These are phyloP conservation scores for Pollimyrus isidori DNA, from an alignment of 2,113 vertebrate genomes.

Conservation along the genomic window DNA sequence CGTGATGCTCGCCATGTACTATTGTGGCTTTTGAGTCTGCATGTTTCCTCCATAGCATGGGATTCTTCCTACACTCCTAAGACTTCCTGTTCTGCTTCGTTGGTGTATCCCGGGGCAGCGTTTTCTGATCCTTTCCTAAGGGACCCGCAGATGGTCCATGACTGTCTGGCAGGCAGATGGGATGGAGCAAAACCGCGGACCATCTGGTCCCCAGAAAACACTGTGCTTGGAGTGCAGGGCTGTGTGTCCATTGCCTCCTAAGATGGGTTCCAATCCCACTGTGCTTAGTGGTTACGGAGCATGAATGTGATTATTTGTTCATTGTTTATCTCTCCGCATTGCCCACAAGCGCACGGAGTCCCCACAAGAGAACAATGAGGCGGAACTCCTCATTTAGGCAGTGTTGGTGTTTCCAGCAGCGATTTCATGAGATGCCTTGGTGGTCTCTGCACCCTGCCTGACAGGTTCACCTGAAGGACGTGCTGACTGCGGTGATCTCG, in stretches of 20 bases:
- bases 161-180: not conserved
- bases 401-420: not conserved
- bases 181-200: not conserved
- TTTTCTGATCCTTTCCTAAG: not conserved
- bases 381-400: not conserved
- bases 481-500: constrained; percentile 82
- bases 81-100: not conserved
- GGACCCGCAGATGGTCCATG: not conserved
- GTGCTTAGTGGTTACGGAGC: not conserved
- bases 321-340: not conserved
- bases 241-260: not conserved
- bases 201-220: not conserved
- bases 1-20: not conserved
- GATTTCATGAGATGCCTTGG: not conserved
- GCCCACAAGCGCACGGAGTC: not conserved
- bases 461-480: constrained; percentile 93
- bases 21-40: not conserved
- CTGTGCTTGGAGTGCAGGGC: not conserved
- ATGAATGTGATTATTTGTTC: not conserved
- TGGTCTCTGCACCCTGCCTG: not conserved
- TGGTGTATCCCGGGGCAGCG: not conserved
- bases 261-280: not conserved
- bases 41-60: not conserved
- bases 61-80: not conserved
- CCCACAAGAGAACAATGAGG: not conserved